Conservation (phyloP, 2,888 invertebrate genomes). For the Drosophila lacicola region DNA sequence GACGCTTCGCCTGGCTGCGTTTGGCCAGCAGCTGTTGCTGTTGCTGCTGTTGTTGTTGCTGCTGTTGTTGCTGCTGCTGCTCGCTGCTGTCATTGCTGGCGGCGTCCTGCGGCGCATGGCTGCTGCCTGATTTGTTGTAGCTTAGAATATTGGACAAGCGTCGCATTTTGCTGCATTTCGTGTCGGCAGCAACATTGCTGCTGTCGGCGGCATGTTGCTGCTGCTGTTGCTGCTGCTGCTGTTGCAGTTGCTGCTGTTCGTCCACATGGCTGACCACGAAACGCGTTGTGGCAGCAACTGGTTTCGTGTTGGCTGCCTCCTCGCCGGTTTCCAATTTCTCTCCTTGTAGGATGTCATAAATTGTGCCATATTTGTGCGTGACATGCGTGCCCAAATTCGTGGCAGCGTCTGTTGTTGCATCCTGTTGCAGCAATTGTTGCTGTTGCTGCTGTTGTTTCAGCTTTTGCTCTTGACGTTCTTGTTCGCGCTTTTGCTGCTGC, state of each 20-base stretch:
- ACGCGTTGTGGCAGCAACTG: conserved; percentile 71
- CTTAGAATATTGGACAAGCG: conserved; percentile 84
- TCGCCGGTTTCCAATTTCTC: conserved; percentile 69
- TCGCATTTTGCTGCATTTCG: conserved; percentile 80
- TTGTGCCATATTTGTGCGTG: conserved; percentile 83
- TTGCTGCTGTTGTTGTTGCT: conserved; percentile 19
- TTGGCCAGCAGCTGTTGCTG: conserved; percentile 43
- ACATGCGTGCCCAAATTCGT: conserved; percentile 49
- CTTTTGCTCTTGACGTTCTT: conserved; percentile 60
- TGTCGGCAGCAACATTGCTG: conserved; percentile 25
- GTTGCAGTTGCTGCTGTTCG: conserved; percentile 60
- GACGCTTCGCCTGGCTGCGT: conserved; percentile 66
- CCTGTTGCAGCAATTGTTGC: conserved; percentile 35
- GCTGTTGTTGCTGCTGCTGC: conserved; percentile 18
- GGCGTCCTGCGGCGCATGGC: conserved; percentile 28
- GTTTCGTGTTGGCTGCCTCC: conserved; percentile 31
- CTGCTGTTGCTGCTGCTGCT: conserved; percentile 16
- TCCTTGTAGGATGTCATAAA: conserved; percentile 85
- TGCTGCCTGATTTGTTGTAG: conserved; percentile 64
- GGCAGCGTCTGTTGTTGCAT: conserved; percentile 38
- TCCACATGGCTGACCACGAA: conserved; percentile 84
- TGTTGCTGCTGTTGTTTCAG: conserved; percentile 5
- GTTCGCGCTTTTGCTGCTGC: conserved; percentile 61
- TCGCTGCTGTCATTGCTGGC: conserved; percentile 11
- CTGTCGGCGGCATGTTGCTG: conserved; percentile 2